Evolutionary conservation across 2,113 vertebrate genomes (phyloP).

Genomic region (Poeciliopsis turrubarensis): DNA sequence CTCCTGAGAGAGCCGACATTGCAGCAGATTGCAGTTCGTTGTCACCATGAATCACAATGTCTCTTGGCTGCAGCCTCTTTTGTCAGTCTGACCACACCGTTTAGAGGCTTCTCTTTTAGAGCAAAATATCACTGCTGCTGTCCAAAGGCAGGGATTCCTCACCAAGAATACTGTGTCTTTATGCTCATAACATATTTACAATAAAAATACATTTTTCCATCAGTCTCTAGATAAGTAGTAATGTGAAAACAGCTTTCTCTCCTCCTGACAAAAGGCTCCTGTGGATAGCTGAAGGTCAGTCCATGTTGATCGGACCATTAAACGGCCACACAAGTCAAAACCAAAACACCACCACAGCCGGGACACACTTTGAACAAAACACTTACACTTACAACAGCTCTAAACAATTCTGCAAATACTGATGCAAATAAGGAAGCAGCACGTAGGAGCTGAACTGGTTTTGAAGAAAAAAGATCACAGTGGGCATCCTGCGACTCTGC

Average conservation of each 20-base stretch:
- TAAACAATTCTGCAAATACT: neutral
- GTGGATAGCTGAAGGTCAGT: constrained; percentile 61
- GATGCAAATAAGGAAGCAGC: constrained; percentile 28
- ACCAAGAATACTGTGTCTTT: neutral
- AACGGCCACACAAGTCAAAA: constrained; percentile 17
- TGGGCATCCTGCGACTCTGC: neutral
- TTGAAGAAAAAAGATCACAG: neutral
- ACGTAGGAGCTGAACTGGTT: constrained; percentile 12
- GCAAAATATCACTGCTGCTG: neutral
- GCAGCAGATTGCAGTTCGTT: constrained; percentile 52
- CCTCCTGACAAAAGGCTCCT: constrained; percentile 29
- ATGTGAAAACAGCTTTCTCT: neutral
- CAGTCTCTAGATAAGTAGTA: neutral
- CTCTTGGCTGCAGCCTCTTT: constrained; percentile 22
- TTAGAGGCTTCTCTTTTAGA: neutral
- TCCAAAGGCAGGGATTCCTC: constrained; percentile 4
- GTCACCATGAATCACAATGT: constrained; percentile 34
- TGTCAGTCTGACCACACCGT: constrained; percentile 24
- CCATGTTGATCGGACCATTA: constrained; percentile 32
- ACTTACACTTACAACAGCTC: neutral
- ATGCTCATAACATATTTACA: neutral
- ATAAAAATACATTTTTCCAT: too few species aligned
- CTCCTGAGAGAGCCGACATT: constrained; percentile 32
- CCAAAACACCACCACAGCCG: neutral
- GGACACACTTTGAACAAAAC: constrained; percentile 2